Conservation (phyloP, 2,113 vertebrate genomes). For the Oreamnos americanus region DNA sequence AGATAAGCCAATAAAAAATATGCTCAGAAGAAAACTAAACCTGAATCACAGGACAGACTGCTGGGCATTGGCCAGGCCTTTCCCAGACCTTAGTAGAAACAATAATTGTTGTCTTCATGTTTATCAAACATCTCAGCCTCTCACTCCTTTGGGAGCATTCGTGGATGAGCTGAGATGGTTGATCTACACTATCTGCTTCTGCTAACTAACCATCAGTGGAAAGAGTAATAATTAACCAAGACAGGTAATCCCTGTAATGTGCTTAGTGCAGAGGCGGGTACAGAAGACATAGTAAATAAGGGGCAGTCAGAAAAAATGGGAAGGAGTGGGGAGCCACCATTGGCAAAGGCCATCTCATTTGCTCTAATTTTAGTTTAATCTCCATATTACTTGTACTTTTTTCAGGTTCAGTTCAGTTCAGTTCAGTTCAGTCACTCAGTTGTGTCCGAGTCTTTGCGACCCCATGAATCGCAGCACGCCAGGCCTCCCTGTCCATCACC, state of each 20-base stretch:
- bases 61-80: not conserved
- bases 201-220: not conserved
- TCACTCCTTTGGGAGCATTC: not conserved
- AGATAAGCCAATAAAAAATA: not conserved
- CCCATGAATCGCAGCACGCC: too few species aligned
- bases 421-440: too few species aligned
- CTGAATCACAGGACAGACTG: not conserved
- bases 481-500: too few species aligned
- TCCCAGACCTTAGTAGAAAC: not conserved
- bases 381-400: not conserved
- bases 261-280: too few species aligned
- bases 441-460: too few species aligned
- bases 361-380: not conserved
- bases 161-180: not conserved
- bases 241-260: not conserved
- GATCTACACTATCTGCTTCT: not conserved
- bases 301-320: not conserved
- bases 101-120: not conserved
- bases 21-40: not conserved
- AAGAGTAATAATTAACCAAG: not conserved
- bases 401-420: not conserved
- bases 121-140: not conserved
- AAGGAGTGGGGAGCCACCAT: rapidly evolving
- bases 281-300: not conserved
- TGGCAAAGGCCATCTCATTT: not conserved